Evolutionary conservation across 2,797 vertebrate species (phyloP), one percentile per base, ranked within the genome.

Genomic region (Podarcis siculus): DNA sequence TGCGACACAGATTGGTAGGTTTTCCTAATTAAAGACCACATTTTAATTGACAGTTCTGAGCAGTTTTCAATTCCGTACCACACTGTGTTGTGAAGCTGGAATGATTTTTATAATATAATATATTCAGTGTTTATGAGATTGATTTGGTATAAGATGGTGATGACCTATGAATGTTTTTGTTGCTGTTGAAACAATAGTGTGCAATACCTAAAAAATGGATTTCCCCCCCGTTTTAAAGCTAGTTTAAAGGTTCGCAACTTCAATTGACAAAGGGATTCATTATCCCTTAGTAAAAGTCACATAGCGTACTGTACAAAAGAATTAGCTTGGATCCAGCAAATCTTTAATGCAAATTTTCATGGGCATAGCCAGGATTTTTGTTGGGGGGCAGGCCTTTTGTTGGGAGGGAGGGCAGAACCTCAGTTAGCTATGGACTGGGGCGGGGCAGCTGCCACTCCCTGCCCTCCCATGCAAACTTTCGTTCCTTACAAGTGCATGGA

Each of bases 11-110:
- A 42, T 67, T 64, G 8, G 37, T 30, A 72, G 42, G 58, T 69
- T 79, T 73, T 91, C 88, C 85, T n/a, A 90, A 87, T 86, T 89
- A 15, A 87, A 90, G 25, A 9, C 3, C 23, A 69, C 42, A 39
- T 15, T 82, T 69, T 67, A 82, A 82, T 4, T 30, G 85, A 72
- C 61, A 90, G 55, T 30, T 66, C 86, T 87, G 75, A 89, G 87
- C 77, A 85, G 42, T 0, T 37, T 79, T 45, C 87, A 94, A 13
- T 49, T 37, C 49, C 23, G 49, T 10, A 4, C 81, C 32, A 23
- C 35, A 83, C 30, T 83, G 77, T 25, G 39, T 27, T 69, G 79
- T 19, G 73, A 73, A 58, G 71, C 64, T 72, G 45, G 39, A 78
- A 27, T 78, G 49, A 67, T 83, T 80, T 42, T 39, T 58, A 37